Evolutionary conservation across 2,888 invertebrate species (phyloP).

Genomic region (Ethmia dodecea): DNA sequence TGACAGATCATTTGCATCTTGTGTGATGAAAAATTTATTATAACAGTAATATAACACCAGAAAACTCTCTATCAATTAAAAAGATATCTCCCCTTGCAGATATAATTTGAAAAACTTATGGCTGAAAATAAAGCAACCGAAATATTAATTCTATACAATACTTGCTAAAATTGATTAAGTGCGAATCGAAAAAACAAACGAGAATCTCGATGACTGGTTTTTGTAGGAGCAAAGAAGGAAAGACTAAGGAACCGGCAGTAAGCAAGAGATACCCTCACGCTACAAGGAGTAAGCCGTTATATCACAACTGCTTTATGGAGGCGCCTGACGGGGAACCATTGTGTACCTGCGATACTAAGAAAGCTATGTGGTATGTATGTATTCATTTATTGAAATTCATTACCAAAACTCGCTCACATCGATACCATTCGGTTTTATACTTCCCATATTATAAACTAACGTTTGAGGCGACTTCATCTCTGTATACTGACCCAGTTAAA

Average conservation of each 20-base stretch:
- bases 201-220: slow-evolving; percentile 4
- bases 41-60: too few species aligned
- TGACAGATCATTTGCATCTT: too few species aligned
- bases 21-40: too few species aligned
- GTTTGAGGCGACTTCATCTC: too few species aligned
- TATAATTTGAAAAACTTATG: not conserved
- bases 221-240: slow-evolving; percentile 20
- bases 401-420: too few species aligned
- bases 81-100: not conserved
- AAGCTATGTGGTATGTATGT: slow-evolving; percentile 83
- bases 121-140: not conserved
- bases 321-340: slow-evolving; percentile 88
- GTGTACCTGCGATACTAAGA: slow-evolving; percentile 85
- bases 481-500: too few species aligned
- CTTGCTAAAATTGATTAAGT: not conserved
- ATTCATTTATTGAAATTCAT: too few species aligned
- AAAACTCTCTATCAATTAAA: not conserved
- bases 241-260: slow-evolving; percentile 18
- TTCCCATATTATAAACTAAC: too few species aligned
- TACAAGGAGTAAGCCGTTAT: slow-evolving; percentile 81
- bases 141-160: not conserved
- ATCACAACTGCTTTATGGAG: slow-evolving; percentile 86
- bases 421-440: too few species aligned
- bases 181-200: not conserved
- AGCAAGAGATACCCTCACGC: slow-evolving; percentile 38